These are phyloP conservation scores for Frankliniella fusca DNA, from an alignment of 2,888 invertebrate species.

Conservation along the genomic window DNA sequence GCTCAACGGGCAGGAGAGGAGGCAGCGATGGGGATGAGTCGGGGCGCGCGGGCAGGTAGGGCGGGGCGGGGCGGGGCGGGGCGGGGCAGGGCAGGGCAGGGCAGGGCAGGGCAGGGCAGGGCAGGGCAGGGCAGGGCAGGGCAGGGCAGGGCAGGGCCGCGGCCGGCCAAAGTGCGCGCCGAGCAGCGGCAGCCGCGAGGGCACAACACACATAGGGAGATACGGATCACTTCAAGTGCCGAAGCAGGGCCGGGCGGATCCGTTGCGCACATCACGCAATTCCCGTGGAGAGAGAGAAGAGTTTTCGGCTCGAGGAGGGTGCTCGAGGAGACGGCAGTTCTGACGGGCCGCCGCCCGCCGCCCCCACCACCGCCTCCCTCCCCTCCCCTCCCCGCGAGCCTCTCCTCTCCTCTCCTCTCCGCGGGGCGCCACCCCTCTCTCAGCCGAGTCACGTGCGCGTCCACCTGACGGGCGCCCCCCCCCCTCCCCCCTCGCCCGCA, in stretches of 20 bases:
- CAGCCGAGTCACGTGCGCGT: slow-evolving; percentile 46
- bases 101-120: too few species aligned
- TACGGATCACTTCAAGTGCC: not conserved
- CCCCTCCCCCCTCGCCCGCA: slow-evolving; percentile 48
- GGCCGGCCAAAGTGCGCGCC: not conserved
- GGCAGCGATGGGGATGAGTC: too few species aligned
- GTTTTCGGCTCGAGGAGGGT: not conserved
- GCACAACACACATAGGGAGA: not conserved
- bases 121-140: too few species aligned
- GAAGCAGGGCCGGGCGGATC: not conserved
- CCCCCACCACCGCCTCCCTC: slow-evolving; percentile 13
- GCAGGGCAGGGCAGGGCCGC: too few species aligned
- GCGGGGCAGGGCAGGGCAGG: too few species aligned
- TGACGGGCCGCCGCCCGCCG: slow-evolving; percentile 29
- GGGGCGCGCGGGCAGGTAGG: too few species aligned
- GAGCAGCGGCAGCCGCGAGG: not conserved
- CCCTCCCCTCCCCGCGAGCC: slow-evolving; percentile 20
- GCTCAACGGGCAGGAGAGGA: not conserved
- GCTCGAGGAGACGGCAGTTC: not conserved
- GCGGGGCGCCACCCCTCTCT: not conserved
- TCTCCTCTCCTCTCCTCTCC: slow-evolving; percentile 25
- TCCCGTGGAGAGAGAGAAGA: not conserved
- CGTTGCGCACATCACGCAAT: not conserved
- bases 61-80: too few species aligned
- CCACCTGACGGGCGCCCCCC: slow-evolving; percentile 45